Base-by-base conservation (phyloP, 2,113 vertebrate genomes). In the Pogona vitticeps region DNA sequence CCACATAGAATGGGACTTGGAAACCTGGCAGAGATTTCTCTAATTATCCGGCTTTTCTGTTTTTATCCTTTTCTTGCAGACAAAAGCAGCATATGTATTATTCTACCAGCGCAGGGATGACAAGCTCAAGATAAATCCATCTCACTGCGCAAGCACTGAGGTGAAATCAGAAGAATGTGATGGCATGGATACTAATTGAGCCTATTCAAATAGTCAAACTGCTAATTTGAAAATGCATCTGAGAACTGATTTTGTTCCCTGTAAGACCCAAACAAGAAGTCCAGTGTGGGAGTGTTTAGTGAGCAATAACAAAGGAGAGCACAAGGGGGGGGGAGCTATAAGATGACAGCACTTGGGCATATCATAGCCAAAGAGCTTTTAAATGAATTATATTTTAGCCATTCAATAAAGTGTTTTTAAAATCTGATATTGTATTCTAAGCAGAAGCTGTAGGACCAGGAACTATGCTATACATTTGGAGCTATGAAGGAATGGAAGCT, bases 11-110 rank as follows among this genome's bases (percentile, higher is more conserved):
- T 40, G 38, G 38, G 72, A 20, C 20, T 20, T 42, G 72, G 38
- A 75, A 72, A 38, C 17, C 21, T 99, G 99, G 93, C 97, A 98
- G 92, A 61, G 3, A 80, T 63, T 86, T 31, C 23, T 52, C 28
- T 21, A 5, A 65, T 65, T 21, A 36, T 40, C 38, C 36, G 20
- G 72, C 12, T 85, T 83, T 88, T 76, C 78, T 91, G 6, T 68
- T 90, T 18, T 6, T 6, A 42, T 88, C 61, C 94, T 12, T 92
- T 86, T 2, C 88, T 80, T 78, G 71, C 94, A 99, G 99, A 99
- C 99, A 94, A 99, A 99, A 97, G 99, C 99, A 40, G 98, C 98
- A 0, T 99, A 99, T 40, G 99, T 99, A 84, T 97, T 99, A 63
- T 99, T 99, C 97, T 99, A 99, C 95, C 98, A 99, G 97, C 98